These are phyloP conservation scores for Tolypeutes matacus DNA, from an alignment of 2,797 vertebrate genomes.

Conservation along the genomic window DNA sequence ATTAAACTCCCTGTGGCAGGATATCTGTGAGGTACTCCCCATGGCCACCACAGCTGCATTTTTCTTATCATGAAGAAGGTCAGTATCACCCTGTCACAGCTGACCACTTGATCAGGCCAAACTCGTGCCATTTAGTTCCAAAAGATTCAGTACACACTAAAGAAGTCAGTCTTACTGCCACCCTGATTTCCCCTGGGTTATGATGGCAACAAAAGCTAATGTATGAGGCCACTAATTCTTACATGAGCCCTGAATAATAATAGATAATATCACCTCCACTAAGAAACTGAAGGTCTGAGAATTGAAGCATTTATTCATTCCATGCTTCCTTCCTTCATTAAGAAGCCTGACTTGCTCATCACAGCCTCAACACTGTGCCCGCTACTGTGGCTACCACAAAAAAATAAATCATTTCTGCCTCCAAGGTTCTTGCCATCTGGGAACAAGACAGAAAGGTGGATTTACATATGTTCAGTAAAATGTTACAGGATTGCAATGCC, in stretches of 20 bases:
- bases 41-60: background rate
- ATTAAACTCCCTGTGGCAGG: background rate
- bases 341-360: slow-evolving; percentile 7
- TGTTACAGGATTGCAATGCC: background rate
- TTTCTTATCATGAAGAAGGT: background rate
- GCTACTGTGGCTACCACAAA: background rate
- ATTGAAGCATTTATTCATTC: background rate
- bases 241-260: background rate
- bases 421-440: background rate
- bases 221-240: background rate
- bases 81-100: background rate
- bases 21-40: background rate
- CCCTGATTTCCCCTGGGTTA: slow-evolving; percentile 38
- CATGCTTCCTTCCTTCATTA: background rate
- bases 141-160: background rate
- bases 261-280: background rate
- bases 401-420: slow-evolving; percentile 26
- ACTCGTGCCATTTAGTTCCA: background rate
- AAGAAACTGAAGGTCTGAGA: slow-evolving; percentile 15
- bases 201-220: background rate
- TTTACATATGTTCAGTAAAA: background rate
- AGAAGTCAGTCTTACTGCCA: background rate
- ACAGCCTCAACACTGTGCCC: background rate
- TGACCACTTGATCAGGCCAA: slow-evolving; percentile 9
- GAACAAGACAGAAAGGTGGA: background rate